Conservation (phyloP, 1,140 invertebrate genomes). For the Drosophila pallidifrons region DNA sequence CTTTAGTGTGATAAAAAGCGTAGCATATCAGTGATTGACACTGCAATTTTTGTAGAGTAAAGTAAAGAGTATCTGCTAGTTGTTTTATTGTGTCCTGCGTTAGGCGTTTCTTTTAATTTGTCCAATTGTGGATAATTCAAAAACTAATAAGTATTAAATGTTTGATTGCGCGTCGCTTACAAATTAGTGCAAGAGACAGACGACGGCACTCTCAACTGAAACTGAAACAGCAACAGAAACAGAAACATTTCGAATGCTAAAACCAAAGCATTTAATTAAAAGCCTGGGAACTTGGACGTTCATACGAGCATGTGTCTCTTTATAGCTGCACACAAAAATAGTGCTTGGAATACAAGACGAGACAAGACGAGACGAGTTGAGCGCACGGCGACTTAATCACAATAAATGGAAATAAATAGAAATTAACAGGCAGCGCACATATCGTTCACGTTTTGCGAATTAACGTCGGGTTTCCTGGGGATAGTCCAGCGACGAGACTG, state of each 20-base stretch:
- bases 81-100: neutral
- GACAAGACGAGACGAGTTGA: too few species aligned
- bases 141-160: constrained; percentile 9
- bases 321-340: constrained; percentile 1
- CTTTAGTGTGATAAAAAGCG: neutral
- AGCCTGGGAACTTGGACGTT: constrained; percentile 56
- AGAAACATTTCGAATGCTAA: neutral
- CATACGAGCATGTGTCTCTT: constrained; percentile 13
- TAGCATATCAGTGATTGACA: too few species aligned
- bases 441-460: constrained; percentile 72
- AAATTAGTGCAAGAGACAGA: constrained; percentile 25
- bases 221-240: neutral
- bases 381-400: constrained; percentile 54
- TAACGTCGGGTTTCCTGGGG: constrained; percentile 44
- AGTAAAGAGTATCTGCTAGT: neutral
- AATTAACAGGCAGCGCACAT: constrained; percentile 59
- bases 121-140: constrained; percentile 39
- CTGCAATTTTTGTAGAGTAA: neutral
- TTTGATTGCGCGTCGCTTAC: constrained; percentile 2
- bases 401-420: constrained; percentile 69
- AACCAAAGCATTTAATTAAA: constrained; percentile 42
- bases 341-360: constrained; percentile 8
- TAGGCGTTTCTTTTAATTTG: constrained; percentile 17
- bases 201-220: neutral
- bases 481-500: constrained; percentile 2